Evolutionary conservation across 2,888 invertebrate species (phyloP), one percentile per base, ranked within the genome.

Genomic region (Dermolepida albohirtum): DNA sequence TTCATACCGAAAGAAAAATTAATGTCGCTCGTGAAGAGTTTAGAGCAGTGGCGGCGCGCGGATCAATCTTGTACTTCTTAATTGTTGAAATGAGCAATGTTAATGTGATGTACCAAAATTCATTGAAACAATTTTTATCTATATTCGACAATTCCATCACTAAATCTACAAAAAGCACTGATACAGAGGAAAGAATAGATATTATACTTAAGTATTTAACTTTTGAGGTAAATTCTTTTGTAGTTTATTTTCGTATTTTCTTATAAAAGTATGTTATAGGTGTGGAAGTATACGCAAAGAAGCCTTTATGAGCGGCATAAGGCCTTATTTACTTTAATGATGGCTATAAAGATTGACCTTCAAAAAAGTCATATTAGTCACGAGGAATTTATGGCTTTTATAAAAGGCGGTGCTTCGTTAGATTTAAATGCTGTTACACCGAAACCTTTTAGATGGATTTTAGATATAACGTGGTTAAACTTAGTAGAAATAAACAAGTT

Each of bases 61-160:
- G 97, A 12, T 96, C 96, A 0, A 96, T 97, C 66, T 85, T 98
- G 1, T 98, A 98, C 80, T 98, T 98, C 81, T 86, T 98, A 44
- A 97, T 98, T 70, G 97, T 97, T 0, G 97, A 98, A 85, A 97
- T 98, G 97, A 95, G 95, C 78, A 92, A 95, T 79, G 97, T 98
- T 0, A 97, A 97, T 79, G 89, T 91, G 7, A 98, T 98, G 97
- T 98, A 98, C 80, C 98, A 98, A 83, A 97, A 97, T 75, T 96
- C 97, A 0, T 85, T 98, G 57, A 95, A 95, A 78, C 97, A 98
- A 81, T 98, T 98, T 84, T 85, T 98, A 49, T 94, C 89, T 10
- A 92, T 97, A 71, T 98, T 98, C 80, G 97, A 98, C 80, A 92
- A 91, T 77, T 96, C 97, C 0, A 97, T 98, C 73, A 93, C 92